These are phyloP conservation scores for Perodicticus potto DNA, from an alignment of 2,797 vertebrate genomes.

Conservation along the genomic window DNA sequence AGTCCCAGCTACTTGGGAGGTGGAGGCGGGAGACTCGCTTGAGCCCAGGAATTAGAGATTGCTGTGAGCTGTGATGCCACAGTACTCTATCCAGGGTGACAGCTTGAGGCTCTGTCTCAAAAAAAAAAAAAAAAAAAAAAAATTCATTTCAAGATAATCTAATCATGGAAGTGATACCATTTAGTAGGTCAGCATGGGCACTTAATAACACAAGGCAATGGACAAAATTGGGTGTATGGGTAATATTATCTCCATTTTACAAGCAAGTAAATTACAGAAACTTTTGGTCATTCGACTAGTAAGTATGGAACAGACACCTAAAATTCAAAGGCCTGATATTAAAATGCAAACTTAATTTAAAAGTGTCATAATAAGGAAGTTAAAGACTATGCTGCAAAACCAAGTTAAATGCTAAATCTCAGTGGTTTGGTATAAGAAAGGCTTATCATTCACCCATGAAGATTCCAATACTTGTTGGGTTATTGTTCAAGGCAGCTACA, in stretches of 20 bases:
- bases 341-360: constrained; percentile 2
- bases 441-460: not conserved
- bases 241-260: not conserved
- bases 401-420: not conserved
- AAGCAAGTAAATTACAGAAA: not conserved
- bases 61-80: too few relatives aligned
- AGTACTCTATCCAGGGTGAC: too few relatives aligned
- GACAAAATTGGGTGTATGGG: not conserved
- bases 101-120: too few relatives aligned
- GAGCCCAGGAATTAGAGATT: too few relatives aligned
- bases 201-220: not conserved
- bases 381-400: not conserved
- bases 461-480: not conserved
- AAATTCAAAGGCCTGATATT: not conserved
- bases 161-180: not conserved
- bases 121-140: too few relatives aligned
- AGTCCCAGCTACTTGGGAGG: too few relatives aligned
- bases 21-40: too few relatives aligned
- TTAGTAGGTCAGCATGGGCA: not conserved
- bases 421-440: not conserved
- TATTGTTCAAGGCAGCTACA: not conserved
- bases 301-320: not conserved
- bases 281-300: not conserved
- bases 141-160: too few relatives aligned
- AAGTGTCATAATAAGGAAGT: not conserved